Percentiles rank a stretch among this genome's conserved stretches.
These are phyloP conservation scores for Acanthurus leucopareius DNA, from an alignment of 2,797 vertebrate genomes.

Conservation along the genomic window DNA sequence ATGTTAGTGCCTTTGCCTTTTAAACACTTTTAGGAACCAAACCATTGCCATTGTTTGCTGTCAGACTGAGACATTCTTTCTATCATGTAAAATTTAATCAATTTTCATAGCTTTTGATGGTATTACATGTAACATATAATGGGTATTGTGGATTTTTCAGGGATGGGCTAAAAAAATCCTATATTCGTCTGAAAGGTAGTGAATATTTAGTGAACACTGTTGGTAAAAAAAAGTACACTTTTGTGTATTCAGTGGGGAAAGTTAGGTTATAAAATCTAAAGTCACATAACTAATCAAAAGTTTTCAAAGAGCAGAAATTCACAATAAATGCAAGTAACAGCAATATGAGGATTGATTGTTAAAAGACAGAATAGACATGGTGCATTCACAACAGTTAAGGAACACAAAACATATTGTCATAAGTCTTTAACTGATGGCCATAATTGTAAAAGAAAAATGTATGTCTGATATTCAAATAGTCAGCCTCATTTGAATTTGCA, in stretches of 20 bases:
- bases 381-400: constrained; percentile 1
- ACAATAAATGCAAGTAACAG: background rate
- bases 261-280: background rate
- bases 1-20: constrained; percentile 20
- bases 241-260: background rate
- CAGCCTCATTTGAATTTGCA: constrained; percentile 7
- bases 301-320: background rate
- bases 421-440: background rate
- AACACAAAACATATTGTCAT: constrained; percentile 4
- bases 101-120: background rate
- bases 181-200: background rate
- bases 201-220: background rate
- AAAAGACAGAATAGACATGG: background rate
- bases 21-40: constrained; percentile 10
- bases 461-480: constrained; percentile 21
- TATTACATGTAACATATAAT: background rate
- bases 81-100: constrained; percentile 16
- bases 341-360: background rate
- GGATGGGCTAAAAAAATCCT: background rate
- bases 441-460: background rate
- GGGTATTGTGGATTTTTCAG: background rate
- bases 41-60: constrained; percentile 12
- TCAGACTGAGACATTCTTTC: constrained; percentile 3
- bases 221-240: background rate
- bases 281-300: background rate